These are phyloP conservation scores for cattle (Bos taurus) DNA, from an alignment of 2,113 vertebrate species.

Conservation along the genomic window DNA sequence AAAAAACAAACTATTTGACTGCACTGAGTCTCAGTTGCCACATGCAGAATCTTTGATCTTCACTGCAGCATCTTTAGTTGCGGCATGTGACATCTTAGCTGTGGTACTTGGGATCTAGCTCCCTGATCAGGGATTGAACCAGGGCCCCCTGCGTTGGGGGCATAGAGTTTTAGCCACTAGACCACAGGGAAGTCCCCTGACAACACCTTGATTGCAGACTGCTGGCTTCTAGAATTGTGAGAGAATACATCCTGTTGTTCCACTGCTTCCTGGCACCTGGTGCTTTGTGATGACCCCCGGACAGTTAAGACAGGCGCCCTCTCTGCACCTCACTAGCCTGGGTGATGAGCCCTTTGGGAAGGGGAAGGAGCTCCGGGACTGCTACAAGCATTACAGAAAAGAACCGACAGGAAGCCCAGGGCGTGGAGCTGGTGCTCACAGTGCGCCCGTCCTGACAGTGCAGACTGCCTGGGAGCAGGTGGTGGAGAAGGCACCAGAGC, in stretches of 20 bases:
- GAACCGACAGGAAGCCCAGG: not conserved
- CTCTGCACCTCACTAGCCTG: not conserved
- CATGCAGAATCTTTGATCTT: not conserved
- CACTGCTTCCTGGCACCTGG: too few species aligned
- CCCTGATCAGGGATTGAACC: not conserved
- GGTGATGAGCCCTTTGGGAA: not conserved
- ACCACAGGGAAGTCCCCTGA: not conserved
- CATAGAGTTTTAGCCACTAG: not conserved
- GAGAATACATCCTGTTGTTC: not conserved
- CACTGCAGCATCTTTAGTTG: not conserved
- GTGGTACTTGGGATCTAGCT: not conserved
- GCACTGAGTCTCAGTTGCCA: not conserved
- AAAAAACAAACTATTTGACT: not conserved
- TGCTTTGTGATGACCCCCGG: not conserved
- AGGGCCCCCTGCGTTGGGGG: not conserved
- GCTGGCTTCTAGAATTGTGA: not conserved
- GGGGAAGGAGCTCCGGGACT: not conserved
- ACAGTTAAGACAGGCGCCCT: not conserved
- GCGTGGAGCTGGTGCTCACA: not conserved
- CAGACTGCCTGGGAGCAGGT: not conserved
- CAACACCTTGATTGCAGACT: not conserved
- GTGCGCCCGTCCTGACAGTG: accelerated
- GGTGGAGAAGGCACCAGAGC: not conserved
- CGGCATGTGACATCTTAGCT: not conserved
- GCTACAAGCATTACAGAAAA: not conserved